A percentile compares a stretch with the other conserved stretches of the same genome.
These are phyloP conservation scores for Equus quagga DNA, from an alignment of 2,113 vertebrate species.

Conservation along the genomic window DNA sequence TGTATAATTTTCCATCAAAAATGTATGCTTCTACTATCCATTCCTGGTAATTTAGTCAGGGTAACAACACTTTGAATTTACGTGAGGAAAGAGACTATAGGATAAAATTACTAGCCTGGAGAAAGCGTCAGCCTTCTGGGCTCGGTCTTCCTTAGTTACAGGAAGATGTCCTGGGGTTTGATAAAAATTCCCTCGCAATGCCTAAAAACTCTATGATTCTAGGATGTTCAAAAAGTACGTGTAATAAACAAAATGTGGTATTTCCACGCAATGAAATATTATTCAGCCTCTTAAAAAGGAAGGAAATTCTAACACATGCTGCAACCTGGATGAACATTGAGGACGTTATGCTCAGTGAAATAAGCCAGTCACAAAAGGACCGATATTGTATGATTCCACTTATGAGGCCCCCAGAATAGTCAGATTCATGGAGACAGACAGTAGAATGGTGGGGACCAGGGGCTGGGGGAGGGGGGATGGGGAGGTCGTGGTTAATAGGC, in stretches of 20 bases:
- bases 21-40: accelerated
- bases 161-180: not conserved
- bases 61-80: not conserved
- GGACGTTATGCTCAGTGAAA: not conserved
- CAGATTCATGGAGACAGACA: not conserved
- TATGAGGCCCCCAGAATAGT: not conserved
- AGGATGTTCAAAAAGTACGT: not conserved
- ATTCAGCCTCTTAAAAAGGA: not conserved
- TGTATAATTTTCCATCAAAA: not conserved
- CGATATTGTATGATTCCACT: accelerated
- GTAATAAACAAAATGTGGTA: not conserved
- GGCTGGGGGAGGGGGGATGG: accelerated
- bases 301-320: not conserved
- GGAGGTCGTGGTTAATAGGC: not conserved
- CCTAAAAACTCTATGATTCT: not conserved
- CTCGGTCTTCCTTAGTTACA: not conserved
- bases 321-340: not conserved
- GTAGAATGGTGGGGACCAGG: not conserved
- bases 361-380: not conserved
- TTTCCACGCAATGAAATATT: accelerated
- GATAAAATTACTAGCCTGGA: not conserved
- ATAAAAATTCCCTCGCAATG: not conserved
- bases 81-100: not conserved
- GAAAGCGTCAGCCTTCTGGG: no score
- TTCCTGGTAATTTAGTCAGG: not conserved